Base-by-base conservation (phyloP, 2,888 invertebrate species). In the Mesorhabditis belari region DNA sequence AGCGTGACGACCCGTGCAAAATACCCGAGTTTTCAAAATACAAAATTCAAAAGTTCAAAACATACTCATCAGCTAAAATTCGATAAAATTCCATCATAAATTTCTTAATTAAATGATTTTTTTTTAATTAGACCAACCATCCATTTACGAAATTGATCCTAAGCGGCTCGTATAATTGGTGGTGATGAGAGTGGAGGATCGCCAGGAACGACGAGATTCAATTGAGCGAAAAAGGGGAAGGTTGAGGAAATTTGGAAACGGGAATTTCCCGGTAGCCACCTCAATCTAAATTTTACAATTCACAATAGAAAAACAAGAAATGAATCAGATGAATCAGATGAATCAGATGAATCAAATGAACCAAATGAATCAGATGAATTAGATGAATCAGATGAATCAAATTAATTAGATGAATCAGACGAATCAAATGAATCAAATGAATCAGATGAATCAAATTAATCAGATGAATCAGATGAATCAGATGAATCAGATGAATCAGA, bases 171-270 rank as follows among this genome's bases (percentile, higher is more conserved):
- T 82, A 98, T 96, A 85, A 98, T 98, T 81, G 94, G 95, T 55
- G 98, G 98, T 83, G 98, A 98, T 17, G 98, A 94, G 86, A 76
- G 64, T 3, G 94, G 94, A 6, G 95, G 90, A 80, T 93, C 92
- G 6, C 95, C 95, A 82, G 94, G 91, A 50, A 96, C 95, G 21
- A 96, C 95, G 84, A 91, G 90, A 79, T 91, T 91, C 65, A 96
- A 85, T 84, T 96, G 96, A 81, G 95, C 94, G 84, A 96, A 96
- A n/a, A 96, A 92, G 64, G 83, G 83, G 51, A 92, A 91, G 19
- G 70, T 61, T 79, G 91, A 98, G 91, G 94, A 95, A 95, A 17
- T 70, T 68, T 17, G 92, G 92, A 83, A 96, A 96, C 0, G 96
- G 96, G 83, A 96, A 96, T 69, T 88, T 88, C 24, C 95, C 96